phyloP scores from a whole-genome alignment of 92 coral and sea anemone genomes.

The Muricea muricata region DNA sequence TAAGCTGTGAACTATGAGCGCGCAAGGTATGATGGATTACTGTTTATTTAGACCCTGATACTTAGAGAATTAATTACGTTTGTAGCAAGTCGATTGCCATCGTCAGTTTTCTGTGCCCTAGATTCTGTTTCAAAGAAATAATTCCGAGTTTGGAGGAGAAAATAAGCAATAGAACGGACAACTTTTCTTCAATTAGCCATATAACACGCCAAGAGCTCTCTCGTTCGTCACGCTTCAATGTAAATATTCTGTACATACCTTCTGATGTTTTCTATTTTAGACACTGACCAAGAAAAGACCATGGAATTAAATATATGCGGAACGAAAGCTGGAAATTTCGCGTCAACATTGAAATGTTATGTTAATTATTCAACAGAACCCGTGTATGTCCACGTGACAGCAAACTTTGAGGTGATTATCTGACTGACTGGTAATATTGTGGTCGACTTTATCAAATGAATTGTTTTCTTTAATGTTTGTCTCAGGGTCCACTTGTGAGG shows the following conservation, averaged over 20 bases:
- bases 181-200: too few relatives aligned
- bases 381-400: conserved; percentile 78
- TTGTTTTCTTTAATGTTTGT: background rate
- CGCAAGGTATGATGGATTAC: too few relatives aligned
- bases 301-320: conserved; percentile 67
- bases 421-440: background rate
- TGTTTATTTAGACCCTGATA: too few relatives aligned
- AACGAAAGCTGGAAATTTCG: conserved; percentile 63
- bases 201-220: too few relatives aligned
- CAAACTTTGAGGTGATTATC: conserved; percentile 79
- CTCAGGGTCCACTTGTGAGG: conserved; percentile 88
- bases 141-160: too few relatives aligned
- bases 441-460: background rate
- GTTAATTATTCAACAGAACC: conserved; percentile 82
- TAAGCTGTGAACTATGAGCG: too few relatives aligned
- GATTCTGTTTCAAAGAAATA: too few relatives aligned
- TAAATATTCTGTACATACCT: background rate
- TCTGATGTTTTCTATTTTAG: conserved; percentile 47
- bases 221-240: too few relatives aligned
- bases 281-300: conserved; percentile 65
- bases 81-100: too few relatives aligned
- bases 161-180: too few relatives aligned
- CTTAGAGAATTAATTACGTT: too few relatives aligned
- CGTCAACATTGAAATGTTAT: conserved; percentile 75
- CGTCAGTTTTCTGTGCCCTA: too few relatives aligned